Percentiles rank a stretch among this genome's conserved stretches.
Conservation (phyloP, 1,140 invertebrate species). For the Temnothorax nylanderi region DNA sequence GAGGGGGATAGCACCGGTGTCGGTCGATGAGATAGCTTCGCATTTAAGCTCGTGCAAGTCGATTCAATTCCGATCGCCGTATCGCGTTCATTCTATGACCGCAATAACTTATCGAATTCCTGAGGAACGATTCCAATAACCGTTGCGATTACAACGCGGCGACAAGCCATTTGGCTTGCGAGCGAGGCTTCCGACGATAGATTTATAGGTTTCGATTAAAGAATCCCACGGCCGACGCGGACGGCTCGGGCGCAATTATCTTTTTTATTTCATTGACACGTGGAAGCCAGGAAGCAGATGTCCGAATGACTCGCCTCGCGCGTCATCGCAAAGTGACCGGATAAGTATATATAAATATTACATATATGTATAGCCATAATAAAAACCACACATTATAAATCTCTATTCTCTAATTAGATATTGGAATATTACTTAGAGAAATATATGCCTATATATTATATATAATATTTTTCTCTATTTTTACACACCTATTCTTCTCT, state of each 20-base stretch:
- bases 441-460: not conserved
- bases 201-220: slow-evolving; percentile 66
- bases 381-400: not conserved
- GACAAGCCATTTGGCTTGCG: slow-evolving; percentile 47
- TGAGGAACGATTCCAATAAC: slow-evolving; percentile 54
- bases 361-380: not conserved
- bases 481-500: not conserved
- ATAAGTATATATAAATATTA: not conserved
- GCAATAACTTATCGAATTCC: slow-evolving; percentile 61
- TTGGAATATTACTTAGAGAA: not conserved
- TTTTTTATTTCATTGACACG: slow-evolving; percentile 51
- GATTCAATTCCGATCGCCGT: slow-evolving; percentile 54
- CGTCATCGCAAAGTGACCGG: not conserved
- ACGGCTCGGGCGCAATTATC: not conserved
- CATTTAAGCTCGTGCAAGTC: slow-evolving; percentile 1
- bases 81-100: slow-evolving; percentile 25
- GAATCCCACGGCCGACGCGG: slow-evolving; percentile 8
- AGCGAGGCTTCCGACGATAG: slow-evolving; percentile 26
- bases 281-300: slow-evolving; percentile 19
- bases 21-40: slow-evolving; percentile 24
- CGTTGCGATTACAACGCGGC: not conserved
- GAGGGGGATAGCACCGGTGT: not conserved
- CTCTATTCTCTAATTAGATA: not conserved
- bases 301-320: slow-evolving; percentile 36
- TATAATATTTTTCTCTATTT: not conserved